Conservation (phyloP, 2,797 vertebrate species). For the Phataginus tetradactyla region DNA sequence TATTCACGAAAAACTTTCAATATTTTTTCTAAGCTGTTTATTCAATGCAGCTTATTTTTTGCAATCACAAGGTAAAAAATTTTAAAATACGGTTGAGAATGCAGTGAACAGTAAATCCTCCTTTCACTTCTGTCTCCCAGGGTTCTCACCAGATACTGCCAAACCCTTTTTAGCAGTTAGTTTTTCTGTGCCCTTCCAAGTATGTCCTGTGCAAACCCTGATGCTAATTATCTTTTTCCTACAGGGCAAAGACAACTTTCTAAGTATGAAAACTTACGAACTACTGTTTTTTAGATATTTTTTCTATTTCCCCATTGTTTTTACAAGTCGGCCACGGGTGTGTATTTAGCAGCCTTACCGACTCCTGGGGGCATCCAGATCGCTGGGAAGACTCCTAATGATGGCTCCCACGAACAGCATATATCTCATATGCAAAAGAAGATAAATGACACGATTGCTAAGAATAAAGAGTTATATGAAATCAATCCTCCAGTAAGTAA, state of each 20-base stretch:
- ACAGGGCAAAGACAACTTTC: neutral
- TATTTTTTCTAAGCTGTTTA: neutral
- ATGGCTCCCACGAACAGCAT: conserved; percentile 95
- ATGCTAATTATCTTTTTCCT: neutral
- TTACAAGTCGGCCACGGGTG: conserved; percentile 96
- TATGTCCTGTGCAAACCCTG: neutral
- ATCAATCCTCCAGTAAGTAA: conserved; percentile 95
- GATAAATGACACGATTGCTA: conserved; percentile 97
- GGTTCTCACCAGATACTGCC: neutral
- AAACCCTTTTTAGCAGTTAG: neutral
- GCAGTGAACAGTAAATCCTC: neutral
- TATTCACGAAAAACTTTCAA: neutral
- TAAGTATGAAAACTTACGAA: neutral
- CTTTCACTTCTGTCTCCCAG: neutral
- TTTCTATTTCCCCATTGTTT: conserved; percentile 23
- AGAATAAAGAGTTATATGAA: conserved; percentile 97
- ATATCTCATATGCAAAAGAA: conserved; percentile 96
- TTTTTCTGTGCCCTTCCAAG: neutral
- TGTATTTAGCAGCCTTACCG: conserved; percentile 95
- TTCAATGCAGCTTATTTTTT: neutral
- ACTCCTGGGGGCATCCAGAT: conserved; percentile 97
- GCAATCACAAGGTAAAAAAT: neutral
- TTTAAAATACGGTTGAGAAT: neutral
- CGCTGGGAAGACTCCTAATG: conserved; percentile 95
- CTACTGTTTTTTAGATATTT: neutral